These are phyloP conservation scores for Neodiprion lecontei DNA, from an alignment of 1,140 invertebrate species.

Conservation along the genomic window DNA sequence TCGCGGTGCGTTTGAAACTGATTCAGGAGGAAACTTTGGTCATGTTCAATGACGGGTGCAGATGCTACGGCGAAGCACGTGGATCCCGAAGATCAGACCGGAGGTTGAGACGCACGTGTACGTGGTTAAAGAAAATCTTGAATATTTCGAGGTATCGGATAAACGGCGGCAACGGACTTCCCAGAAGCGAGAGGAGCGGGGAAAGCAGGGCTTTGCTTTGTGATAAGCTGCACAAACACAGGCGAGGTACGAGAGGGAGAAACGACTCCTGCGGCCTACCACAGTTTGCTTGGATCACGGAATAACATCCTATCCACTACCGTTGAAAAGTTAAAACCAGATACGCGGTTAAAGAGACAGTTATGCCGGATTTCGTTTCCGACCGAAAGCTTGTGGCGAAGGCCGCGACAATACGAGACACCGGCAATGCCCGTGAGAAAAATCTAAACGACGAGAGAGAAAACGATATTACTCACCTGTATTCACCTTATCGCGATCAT, in stretches of 20 bases:
- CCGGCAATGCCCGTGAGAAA: not conserved
- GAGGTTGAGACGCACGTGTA: not conserved
- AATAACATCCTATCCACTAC: conserved; percentile 4
- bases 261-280: not conserved
- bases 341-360: not conserved
- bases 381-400: not conserved
- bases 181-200: not conserved
- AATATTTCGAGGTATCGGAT: not conserved
- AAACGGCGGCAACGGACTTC: not conserved
- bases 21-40: too few relatives aligned
- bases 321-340: conserved; percentile 10
- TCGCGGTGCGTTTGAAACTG: too few relatives aligned
- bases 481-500: not conserved
- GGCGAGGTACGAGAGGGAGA: not conserved
- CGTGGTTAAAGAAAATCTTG: not conserved
- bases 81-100: too few relatives aligned
- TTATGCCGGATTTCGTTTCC: not conserved
- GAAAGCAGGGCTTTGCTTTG: not conserved
- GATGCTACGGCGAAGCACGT: too few relatives aligned
- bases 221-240: not conserved
- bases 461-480: not conserved
- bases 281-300: conserved; percentile 10
- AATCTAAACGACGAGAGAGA: not conserved
- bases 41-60: too few relatives aligned
- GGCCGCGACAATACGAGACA: not conserved